Evolutionary conservation across 2,888 invertebrate species (phyloP).

Genomic region (Cataglyphis rosenhaueri): DNA sequence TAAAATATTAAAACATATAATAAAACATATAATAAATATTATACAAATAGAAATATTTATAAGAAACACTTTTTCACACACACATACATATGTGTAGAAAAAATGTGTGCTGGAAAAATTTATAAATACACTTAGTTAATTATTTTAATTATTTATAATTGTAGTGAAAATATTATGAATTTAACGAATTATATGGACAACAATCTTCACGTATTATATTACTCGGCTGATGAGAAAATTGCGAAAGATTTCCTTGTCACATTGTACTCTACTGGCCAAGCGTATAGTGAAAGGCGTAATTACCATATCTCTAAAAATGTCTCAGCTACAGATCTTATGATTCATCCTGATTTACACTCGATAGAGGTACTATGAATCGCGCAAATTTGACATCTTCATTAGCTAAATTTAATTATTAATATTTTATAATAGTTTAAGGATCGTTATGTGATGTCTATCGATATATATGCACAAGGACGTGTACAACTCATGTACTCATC

Average conservation of each 20-base stretch:
- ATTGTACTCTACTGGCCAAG: conserved; percentile 43
- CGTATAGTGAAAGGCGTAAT: conserved; percentile 48
- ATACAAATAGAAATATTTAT: neutral
- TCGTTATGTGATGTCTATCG: conserved; percentile 68
- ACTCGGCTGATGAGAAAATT: conserved; percentile 47
- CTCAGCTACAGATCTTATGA: conserved; percentile 60
- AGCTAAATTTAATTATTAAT: neutral
- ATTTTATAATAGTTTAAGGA: conserved; percentile 63
- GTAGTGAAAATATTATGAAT: conserved; percentile 62
- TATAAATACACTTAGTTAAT: neutral
- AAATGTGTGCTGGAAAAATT: neutral
- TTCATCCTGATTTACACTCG: conserved; percentile 62
- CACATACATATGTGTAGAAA: neutral
- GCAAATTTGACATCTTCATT: neutral
- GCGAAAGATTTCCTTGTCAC: conserved; percentile 55
- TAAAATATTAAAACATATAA: neutral
- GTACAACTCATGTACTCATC: conserved; percentile 66
- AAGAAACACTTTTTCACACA: neutral
- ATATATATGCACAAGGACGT: conserved; percentile 50
- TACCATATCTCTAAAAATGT: conserved; percentile 60
- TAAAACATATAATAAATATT: neutral
- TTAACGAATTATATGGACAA: conserved; percentile 51
- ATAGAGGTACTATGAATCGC: conserved; percentile 60
- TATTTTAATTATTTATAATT: conserved; percentile 10
- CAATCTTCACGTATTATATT: conserved; percentile 56